These are phyloP conservation scores for Anoplopoma fimbria DNA, from an alignment of 2,113 vertebrate species.

Conservation along the genomic window DNA sequence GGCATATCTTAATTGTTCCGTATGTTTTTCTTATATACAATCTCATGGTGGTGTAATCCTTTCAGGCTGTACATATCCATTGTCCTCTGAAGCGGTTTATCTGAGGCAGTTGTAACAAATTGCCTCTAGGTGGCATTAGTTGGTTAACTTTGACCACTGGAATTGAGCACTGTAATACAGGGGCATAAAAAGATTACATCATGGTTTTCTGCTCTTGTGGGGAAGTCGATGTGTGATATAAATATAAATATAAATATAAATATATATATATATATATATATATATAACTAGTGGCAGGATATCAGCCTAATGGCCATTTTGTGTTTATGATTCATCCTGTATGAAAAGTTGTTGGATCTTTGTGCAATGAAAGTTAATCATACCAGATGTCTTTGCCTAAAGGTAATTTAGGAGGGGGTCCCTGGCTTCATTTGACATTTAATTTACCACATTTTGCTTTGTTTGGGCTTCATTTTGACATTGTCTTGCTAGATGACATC, in stretches of 20 bases:
- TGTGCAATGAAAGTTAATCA: constrained; percentile 63
- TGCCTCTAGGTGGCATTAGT: constrained; percentile 75
- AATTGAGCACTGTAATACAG: constrained; percentile 62
- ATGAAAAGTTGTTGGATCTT: constrained; percentile 50
- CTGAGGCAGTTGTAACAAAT: constrained; percentile 42
- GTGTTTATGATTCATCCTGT: constrained; percentile 62
- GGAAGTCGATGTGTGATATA: constrained; percentile 59
- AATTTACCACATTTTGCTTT: constrained; percentile 52
- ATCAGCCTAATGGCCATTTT: constrained; percentile 59
- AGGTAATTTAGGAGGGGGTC: constrained; percentile 62
- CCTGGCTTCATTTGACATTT: constrained; percentile 67
- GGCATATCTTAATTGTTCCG: not conserved
- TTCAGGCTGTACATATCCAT: constrained; percentile 14
- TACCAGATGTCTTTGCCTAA: constrained; percentile 61
- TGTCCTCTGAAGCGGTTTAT: constrained; percentile 2
- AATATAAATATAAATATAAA: not conserved
- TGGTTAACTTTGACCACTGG: constrained; percentile 57
- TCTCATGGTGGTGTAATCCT: constrained; percentile 29
- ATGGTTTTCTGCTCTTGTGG: constrained; percentile 76
- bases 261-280: no score
- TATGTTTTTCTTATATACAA: not conserved
- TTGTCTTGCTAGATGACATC: no score
- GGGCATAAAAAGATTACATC: constrained; percentile 80
- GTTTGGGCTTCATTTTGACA: constrained; percentile 54
- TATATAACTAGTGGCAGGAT: constrained; percentile 43